Conservation (phyloP, 2,113 vertebrate genomes). For the Aramus guarauna region DNA sequence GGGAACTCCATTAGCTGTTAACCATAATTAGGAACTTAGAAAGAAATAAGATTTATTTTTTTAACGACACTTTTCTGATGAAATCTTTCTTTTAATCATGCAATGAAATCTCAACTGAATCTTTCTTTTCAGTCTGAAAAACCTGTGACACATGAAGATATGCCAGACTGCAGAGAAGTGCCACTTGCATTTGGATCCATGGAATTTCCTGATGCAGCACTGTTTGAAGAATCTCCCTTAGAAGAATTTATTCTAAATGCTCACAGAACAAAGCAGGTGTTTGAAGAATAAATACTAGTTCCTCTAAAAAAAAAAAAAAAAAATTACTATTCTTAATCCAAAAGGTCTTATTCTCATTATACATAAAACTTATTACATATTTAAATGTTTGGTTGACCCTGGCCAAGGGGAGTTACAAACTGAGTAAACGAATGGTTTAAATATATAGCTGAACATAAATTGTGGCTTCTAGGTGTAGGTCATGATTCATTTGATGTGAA, state of each 20-base stretch:
- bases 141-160: constrained; percentile 59
- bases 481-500: not conserved
- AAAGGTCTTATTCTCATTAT: not conserved
- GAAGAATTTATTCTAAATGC: not conserved
- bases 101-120: not conserved
- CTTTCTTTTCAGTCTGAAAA: constrained; percentile 65
- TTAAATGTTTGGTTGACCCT: not conserved
- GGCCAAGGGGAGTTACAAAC: not conserved
- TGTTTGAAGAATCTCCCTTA: constrained; percentile 46
- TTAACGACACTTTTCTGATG: not conserved
- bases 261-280: constrained; percentile 29
- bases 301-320: not conserved
- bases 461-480: not conserved
- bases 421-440: not conserved
- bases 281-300: not conserved
- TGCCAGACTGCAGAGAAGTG: constrained; percentile 16
- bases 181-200: constrained; percentile 56
- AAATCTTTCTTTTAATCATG: not conserved
- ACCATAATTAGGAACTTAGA: not conserved
- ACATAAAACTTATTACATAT: not conserved
- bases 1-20: not conserved
- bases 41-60: not conserved
- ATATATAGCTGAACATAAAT: not conserved
- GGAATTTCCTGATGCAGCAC: constrained; percentile 57
- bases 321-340: not conserved